These are phyloP conservation scores for Aepyceros melampus DNA, from an alignment of 2,113 vertebrate genomes.

Conservation along the genomic window DNA sequence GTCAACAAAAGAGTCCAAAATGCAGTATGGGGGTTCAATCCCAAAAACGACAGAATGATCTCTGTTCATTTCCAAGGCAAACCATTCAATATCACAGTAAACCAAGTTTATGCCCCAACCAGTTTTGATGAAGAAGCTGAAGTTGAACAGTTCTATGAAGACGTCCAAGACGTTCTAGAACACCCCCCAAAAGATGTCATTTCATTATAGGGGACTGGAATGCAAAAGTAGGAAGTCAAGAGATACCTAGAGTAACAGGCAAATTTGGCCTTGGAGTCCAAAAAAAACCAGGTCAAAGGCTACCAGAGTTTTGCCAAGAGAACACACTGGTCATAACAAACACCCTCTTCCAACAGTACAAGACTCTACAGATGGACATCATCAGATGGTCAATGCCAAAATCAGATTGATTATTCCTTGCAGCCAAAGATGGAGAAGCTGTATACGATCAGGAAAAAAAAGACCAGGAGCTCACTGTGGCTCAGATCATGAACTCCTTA, in stretches of 20 bases:
- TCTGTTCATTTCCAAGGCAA: background rate
- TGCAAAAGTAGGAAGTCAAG: background rate
- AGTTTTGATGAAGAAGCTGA: background rate
- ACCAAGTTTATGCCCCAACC: background rate
- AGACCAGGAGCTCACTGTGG: background rate
- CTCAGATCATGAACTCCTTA: background rate
- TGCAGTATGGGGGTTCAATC: accelerated
- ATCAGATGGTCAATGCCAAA: background rate
- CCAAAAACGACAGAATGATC: background rate
- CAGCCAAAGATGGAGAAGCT: background rate
- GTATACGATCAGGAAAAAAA: background rate
- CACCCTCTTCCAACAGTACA: background rate
- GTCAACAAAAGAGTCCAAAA: background rate
- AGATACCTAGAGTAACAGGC: background rate
- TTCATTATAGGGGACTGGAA: background rate
- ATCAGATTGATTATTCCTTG: background rate
- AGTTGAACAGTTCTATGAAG: background rate
- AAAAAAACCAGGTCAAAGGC: background rate
- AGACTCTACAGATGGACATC: background rate
- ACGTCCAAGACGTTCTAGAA: background rate
- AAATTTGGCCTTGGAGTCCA: background rate
- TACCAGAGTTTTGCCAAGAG: background rate
- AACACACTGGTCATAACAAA: background rate
- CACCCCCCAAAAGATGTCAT: background rate
- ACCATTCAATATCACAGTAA: background rate